Evolutionary conservation across 2,113 vertebrate genomes (phyloP).

Genomic region (Tupaia chinensis): DNA sequence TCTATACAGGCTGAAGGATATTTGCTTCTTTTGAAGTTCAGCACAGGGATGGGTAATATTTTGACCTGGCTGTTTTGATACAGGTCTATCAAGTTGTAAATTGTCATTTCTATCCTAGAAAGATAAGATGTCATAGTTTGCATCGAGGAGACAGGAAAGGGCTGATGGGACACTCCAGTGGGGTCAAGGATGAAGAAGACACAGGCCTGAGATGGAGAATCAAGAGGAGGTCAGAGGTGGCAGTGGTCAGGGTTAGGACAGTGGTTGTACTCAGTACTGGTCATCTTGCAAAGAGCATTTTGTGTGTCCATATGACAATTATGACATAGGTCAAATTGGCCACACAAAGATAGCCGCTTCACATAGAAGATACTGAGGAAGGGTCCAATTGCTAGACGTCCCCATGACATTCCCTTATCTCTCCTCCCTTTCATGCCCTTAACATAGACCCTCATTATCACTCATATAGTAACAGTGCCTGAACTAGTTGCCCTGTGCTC

Average conservation of each 20-base stretch:
- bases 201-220: not conserved
- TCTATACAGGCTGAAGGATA: conserved; percentile 1
- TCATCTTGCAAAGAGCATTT: not conserved
- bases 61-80: not conserved
- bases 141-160: not conserved
- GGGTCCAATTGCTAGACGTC: not conserved
- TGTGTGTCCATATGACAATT: not conserved
- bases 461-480: not conserved
- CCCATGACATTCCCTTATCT: not conserved
- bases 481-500: not conserved
- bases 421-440: not conserved
- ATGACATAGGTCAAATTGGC: not conserved
- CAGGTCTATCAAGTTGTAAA: not conserved
- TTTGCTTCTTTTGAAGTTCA: not conserved
- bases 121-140: not conserved
- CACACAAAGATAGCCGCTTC: not conserved
- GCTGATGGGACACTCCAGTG: accelerated
- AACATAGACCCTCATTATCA: not conserved
- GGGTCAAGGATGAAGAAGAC: not conserved
- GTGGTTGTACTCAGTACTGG: not conserved
- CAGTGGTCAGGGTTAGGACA: not conserved
- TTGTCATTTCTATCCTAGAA: not conserved
- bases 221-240: not conserved
- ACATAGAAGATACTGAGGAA: not conserved
- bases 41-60: not conserved